phyloP scores from a whole-genome alignment of 2,113 vertebrate species.

The Gambusia affinis region DNA sequence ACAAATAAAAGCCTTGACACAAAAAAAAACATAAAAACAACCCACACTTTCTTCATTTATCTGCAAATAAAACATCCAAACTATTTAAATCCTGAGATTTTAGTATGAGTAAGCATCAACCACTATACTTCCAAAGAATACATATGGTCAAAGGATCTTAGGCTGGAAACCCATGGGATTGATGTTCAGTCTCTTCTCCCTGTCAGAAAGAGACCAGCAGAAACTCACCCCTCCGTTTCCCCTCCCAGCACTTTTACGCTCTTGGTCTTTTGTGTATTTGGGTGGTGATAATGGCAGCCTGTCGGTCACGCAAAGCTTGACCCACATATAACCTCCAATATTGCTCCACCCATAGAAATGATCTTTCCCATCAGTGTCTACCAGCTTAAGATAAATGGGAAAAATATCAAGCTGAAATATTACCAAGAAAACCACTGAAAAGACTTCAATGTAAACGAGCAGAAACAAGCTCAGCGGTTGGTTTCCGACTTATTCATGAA shows the following conservation, averaged over 20 bases:
- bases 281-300: conserved; percentile 69
- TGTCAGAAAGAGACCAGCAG: conserved; percentile 31
- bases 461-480: conserved; percentile 29
- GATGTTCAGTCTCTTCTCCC: conserved; percentile 36
- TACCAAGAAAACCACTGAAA: neutral
- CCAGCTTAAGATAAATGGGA: conserved; percentile 8
- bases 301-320: conserved; percentile 75
- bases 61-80: neutral
- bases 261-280: conserved; percentile 61
- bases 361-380: conserved; percentile 17
- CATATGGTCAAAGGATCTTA: conserved; percentile 46
- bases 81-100: conserved; percentile 6
- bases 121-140: conserved; percentile 17
- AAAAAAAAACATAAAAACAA: conserved; percentile 22
- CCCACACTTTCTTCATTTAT: conserved; percentile 8
- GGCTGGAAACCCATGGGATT: conserved; percentile 44
- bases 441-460: conserved; percentile 18
- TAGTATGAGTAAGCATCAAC: conserved; percentile 8
- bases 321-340: conserved; percentile 63
- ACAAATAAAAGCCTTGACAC: conserved; percentile 60
- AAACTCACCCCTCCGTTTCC: conserved; percentile 31
- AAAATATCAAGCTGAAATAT: conserved; percentile 9
- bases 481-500: conserved; percentile 33
- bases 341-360: conserved; percentile 36
- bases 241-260: conserved; percentile 51